Evolutionary conservation across 2,113 vertebrate genomes (phyloP).

Genomic region (Choloepus hoffmanni): DNA sequence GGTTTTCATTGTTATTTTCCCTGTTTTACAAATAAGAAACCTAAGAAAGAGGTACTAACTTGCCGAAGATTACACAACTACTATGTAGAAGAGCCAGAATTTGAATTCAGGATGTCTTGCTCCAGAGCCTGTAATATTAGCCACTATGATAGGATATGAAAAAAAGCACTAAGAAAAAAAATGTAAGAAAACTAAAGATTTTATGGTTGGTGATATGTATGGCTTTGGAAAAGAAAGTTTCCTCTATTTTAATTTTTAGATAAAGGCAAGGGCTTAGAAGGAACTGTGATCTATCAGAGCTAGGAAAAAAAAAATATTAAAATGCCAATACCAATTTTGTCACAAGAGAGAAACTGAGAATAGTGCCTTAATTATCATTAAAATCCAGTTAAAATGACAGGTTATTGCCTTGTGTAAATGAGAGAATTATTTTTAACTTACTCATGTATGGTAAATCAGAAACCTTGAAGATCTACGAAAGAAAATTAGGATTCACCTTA

Average conservation of each 20-base stretch:
- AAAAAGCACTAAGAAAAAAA: background rate
- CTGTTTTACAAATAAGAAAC: conserved; percentile 15
- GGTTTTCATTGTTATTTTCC: background rate
- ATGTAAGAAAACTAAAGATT: background rate
- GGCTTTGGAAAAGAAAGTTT: background rate
- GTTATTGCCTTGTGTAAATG: conserved; percentile 24
- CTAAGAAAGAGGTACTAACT: conserved; percentile 35
- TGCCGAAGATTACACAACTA: background rate
- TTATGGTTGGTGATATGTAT: background rate
- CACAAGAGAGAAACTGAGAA: background rate
- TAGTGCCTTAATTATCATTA: background rate
- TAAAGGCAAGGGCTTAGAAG: background rate
- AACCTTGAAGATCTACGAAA: background rate
- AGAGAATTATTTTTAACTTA: conserved; percentile 16
- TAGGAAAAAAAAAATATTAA: conserved; percentile 25
- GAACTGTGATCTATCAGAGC: conserved; percentile 7
- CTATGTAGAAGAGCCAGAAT: background rate
- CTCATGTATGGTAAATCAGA: background rate
- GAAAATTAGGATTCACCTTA: conserved; percentile 4
- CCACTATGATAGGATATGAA: background rate
- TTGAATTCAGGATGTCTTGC: conserved; percentile 7
- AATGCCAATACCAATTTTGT: conserved; percentile 17
- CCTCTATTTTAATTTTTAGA: conserved; percentile 22
- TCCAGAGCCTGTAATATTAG: background rate
- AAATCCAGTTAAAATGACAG: background rate